These are phyloP conservation scores for Sylvietta virens DNA, from an alignment of 2,113 vertebrate species.

Conservation along the genomic window DNA sequence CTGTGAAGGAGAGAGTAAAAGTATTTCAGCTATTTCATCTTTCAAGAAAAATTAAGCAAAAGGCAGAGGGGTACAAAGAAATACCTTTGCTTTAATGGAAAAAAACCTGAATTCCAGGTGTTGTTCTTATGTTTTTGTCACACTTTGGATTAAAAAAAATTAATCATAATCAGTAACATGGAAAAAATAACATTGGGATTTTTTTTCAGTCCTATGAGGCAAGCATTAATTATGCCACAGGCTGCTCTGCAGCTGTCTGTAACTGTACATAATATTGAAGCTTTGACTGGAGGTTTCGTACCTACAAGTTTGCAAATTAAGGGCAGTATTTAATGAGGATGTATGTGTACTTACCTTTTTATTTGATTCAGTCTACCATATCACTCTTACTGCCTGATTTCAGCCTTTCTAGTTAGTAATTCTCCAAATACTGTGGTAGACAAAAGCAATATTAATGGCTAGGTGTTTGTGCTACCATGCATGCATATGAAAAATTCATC, in stretches of 20 bases:
- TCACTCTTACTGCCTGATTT: not conserved
- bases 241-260: not conserved
- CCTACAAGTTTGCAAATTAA: not conserved
- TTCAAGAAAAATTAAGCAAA: not conserved
- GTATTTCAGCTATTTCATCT: not conserved
- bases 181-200: accelerated
- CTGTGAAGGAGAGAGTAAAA: not conserved
- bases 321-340: not conserved
- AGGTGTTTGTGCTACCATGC: not conserved
- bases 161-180: not conserved
- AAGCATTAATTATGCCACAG: not conserved
- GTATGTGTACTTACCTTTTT: not conserved
- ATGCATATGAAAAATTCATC: not conserved
- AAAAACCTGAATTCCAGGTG: not conserved
- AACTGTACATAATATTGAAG: not conserved
- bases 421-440: not conserved
- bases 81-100: not conserved
- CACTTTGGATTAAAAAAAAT: not conserved
- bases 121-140: not conserved
- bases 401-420: not conserved
- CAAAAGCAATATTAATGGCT: not conserved
- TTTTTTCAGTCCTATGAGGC: not conserved
- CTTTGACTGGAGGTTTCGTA: not conserved
- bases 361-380: not conserved
- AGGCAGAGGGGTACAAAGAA: not conserved